Evolutionary conservation across 2,888 invertebrate species (phyloP).

Genomic region (Megastigmus dorsalis): DNA sequence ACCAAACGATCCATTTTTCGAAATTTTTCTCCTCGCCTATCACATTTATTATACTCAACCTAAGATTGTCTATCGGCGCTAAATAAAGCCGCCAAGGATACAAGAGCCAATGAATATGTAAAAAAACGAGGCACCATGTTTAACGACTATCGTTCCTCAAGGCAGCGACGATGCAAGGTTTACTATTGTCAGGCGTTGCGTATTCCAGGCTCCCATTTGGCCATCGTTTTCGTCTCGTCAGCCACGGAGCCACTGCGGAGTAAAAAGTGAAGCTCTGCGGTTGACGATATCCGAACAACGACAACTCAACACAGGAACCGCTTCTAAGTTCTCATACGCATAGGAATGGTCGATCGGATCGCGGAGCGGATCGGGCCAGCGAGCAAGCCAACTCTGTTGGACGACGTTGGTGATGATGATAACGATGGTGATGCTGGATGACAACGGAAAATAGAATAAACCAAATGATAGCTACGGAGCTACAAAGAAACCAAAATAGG

Average conservation of each 20-base stretch:
- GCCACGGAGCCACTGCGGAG: background rate
- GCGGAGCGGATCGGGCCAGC: constrained; percentile 32
- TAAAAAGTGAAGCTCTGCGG: background rate
- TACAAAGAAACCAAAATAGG: background rate
- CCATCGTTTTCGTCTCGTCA: constrained; percentile 18
- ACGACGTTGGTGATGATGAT: constrained; percentile 1
- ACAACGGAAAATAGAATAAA: background rate
- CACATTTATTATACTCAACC: too few relatives aligned
- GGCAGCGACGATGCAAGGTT: too few relatives aligned
- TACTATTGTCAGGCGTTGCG: too few relatives aligned
- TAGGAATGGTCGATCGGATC: background rate
- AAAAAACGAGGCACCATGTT: too few relatives aligned
- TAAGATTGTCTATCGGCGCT: too few relatives aligned
- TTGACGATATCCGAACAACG: constrained; percentile 11
- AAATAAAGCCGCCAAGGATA: too few relatives aligned
- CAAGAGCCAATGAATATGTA: too few relatives aligned
- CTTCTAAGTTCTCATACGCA: background rate
- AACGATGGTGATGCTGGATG: background rate
- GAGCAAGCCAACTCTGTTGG: constrained; percentile 32
- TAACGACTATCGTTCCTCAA: too few relatives aligned
- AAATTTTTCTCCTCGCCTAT: too few relatives aligned
- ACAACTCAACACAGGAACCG: background rate
- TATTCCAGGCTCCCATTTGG: background rate
- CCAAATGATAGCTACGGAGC: background rate
- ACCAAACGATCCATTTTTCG: too few relatives aligned